Percentiles rank a stretch among this genome's conserved stretches.
Conservation (phyloP, 2,888 invertebrate genomes). For the Leistus spinibarbis region DNA sequence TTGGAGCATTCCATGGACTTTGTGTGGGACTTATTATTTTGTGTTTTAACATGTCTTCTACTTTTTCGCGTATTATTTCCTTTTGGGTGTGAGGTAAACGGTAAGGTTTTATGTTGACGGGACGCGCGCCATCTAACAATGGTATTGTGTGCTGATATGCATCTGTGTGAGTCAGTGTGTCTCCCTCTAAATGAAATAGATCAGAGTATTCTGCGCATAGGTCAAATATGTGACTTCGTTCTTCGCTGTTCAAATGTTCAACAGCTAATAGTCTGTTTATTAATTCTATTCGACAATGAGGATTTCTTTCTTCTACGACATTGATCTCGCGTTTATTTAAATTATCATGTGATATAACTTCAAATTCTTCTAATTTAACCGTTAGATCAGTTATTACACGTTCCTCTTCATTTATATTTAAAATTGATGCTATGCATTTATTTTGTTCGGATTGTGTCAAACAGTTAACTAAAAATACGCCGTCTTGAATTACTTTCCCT, state of each 20-base stretch:
- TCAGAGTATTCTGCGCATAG: neutral
- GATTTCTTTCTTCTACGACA: no score
- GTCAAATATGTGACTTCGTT: neutral
- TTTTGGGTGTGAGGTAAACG: neutral
- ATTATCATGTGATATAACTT: neutral
- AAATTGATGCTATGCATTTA: neutral
- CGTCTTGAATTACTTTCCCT: neutral
- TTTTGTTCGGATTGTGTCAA: neutral
- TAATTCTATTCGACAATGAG: neutral
- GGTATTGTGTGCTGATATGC: neutral
- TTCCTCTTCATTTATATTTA: neutral
- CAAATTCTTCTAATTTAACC: neutral
- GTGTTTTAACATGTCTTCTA: neutral
- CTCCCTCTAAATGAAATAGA: neutral
- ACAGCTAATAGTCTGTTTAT: neutral
- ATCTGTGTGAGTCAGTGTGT: neutral
- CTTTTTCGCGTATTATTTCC: conserved; percentile 39
- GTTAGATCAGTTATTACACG: neutral
- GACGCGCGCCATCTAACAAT: neutral
- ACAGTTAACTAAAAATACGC: neutral
- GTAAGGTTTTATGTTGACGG: neutral
- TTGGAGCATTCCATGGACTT: neutral
- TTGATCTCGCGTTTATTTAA: neutral
- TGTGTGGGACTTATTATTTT: neutral
- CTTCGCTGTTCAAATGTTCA: neutral